Conservation (phyloP, 2,888 invertebrate species). For the Panorpa germanica region DNA sequence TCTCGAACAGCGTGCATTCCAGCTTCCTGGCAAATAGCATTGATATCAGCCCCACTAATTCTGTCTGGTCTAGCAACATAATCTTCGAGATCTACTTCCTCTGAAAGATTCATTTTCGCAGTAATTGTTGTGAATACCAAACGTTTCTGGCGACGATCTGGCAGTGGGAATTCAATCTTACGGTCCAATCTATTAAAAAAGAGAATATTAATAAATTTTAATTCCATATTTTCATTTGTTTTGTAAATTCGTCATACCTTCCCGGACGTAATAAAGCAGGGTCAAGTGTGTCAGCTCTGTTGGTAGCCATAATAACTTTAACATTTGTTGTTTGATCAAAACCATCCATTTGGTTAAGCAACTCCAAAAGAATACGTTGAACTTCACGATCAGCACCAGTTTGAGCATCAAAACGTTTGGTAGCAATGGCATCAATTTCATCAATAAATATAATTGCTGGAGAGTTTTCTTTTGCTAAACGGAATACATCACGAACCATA, state of each 20-base stretch:
- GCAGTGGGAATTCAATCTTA: slow-evolving; percentile 97
- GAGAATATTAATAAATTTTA: neutral
- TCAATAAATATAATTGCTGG: slow-evolving; percentile 99
- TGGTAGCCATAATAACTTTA: slow-evolving; percentile 95
- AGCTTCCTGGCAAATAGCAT: slow-evolving; percentile 99
- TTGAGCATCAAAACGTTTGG: slow-evolving; percentile 96
- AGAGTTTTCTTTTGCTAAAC: slow-evolving; percentile 96
- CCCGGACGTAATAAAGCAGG: slow-evolving; percentile 88
- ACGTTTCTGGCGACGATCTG: slow-evolving; percentile 82
- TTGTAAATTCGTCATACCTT: too few species aligned
- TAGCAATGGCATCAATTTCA: slow-evolving; percentile 99
- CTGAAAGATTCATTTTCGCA: slow-evolving; percentile 89
- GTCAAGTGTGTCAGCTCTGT: slow-evolving; percentile 94
- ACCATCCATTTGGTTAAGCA: slow-evolving; percentile 99
- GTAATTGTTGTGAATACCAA: slow-evolving; percentile 97
- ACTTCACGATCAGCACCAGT: slow-evolving; percentile 98
- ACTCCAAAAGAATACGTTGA: slow-evolving; percentile 88
- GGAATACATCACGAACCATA: slow-evolving; percentile 98
- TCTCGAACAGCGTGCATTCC: slow-evolving; percentile 99
- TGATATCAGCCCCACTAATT: slow-evolving; percentile 98
- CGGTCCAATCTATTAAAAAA: slow-evolving; percentile 57
- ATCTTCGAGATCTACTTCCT: slow-evolving; percentile 97
- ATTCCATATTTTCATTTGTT: too few species aligned
- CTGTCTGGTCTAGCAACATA: slow-evolving; percentile 97
- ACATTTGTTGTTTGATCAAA: slow-evolving; percentile 99